These are phyloP conservation scores for Lagorchestes hirsutus DNA, from an alignment of 2,797 vertebrate species.

Conservation along the genomic window DNA sequence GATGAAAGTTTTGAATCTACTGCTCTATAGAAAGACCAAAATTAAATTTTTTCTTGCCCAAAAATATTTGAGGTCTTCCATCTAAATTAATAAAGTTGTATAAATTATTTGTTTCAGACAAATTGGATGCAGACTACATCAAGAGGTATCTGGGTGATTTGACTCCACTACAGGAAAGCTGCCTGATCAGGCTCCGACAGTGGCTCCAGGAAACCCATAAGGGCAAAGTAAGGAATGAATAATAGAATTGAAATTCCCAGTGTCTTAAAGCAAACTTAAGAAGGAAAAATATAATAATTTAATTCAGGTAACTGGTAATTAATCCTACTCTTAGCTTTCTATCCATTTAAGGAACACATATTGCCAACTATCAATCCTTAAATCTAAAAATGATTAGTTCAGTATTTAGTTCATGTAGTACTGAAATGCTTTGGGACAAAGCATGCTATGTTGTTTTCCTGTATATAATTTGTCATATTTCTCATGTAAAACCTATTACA, in stretches of 20 bases:
- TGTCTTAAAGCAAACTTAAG: background rate
- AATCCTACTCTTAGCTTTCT: background rate
- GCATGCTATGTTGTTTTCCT: background rate
- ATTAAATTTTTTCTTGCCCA: rapidly evolving
- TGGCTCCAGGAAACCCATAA: conserved; percentile 99
- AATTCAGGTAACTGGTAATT: conserved; percentile 1
- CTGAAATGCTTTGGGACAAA: background rate
- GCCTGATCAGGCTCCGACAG: conserved; percentile 95
- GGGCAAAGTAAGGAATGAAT: conserved; percentile 90
- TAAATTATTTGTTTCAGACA: conserved; percentile 87
- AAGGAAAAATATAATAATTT: conserved; percentile 4
- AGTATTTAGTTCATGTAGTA: background rate
- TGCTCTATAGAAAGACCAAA: background rate
- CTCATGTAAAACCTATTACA: background rate
- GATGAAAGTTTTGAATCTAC: background rate
- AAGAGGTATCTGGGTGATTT: conserved; percentile 97
- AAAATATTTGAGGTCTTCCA: background rate
- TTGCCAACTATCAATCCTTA: background rate
- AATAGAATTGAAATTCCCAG: background rate
- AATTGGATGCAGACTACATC: conserved; percentile 98
- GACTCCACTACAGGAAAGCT: conserved; percentile 98
- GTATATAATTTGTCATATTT: rapidly evolving
- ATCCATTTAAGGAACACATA: rapidly evolving
- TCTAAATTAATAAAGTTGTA: background rate
- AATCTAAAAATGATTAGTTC: rapidly evolving